Evolutionary conservation across 2,797 vertebrate genomes (phyloP).

Genomic region (Schizothorax lantsangensis): DNA sequence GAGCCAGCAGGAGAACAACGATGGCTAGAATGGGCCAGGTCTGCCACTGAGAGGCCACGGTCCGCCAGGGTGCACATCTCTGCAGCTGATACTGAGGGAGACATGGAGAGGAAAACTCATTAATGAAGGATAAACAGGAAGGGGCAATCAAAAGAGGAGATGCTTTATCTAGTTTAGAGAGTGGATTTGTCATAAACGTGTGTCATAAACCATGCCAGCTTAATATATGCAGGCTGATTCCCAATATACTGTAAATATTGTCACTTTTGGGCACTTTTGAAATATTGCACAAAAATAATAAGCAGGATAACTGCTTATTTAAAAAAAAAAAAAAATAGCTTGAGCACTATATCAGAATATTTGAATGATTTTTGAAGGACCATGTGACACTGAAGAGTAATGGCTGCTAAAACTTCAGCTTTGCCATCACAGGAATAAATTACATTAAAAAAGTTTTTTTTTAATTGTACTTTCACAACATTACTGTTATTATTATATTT

Average conservation of each 20-base stretch:
- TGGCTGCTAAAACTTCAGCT: too few relatives aligned
- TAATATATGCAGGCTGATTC: background rate
- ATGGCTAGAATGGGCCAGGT: conserved; percentile 60
- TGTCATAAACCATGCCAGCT: background rate
- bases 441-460: too few relatives aligned
- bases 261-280: conserved; percentile 2
- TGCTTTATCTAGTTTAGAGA: background rate
- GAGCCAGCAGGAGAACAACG: conserved; percentile 41
- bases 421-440: too few relatives aligned
- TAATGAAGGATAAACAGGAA: background rate
- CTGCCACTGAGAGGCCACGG: conserved; percentile 67
- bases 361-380: too few relatives aligned
- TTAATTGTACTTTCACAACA: too few relatives aligned
- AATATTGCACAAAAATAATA: background rate
- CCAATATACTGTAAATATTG: background rate
- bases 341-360: too few relatives aligned
- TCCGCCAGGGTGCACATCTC: conserved; percentile 67
- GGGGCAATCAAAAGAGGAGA: background rate
- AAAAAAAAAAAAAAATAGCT: too few relatives aligned
- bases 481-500: too few relatives aligned
- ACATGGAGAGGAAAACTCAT: conserved; percentile 19
- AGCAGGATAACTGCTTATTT: too few relatives aligned
- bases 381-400: too few relatives aligned
- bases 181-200: background rate
- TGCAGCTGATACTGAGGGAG: conserved; percentile 72